These are phyloP conservation scores for Julus scanicus DNA, from an alignment of 2,888 invertebrate species.

Conservation along the genomic window DNA sequence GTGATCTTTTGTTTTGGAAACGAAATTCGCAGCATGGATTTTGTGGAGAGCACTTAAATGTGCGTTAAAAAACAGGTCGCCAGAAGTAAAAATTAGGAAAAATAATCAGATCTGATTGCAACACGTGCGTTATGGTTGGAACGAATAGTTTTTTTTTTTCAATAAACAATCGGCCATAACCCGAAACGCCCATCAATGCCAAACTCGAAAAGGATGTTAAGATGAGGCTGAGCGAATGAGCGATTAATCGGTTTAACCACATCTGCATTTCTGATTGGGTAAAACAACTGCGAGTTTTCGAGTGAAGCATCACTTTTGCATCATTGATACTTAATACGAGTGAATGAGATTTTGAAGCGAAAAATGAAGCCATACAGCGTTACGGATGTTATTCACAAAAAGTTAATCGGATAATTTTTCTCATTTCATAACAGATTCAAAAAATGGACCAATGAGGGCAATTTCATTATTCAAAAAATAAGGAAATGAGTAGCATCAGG, in stretches of 20 bases:
- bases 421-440: not conserved
- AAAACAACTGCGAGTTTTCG: not conserved
- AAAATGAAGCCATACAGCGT: not conserved
- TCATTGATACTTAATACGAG: not conserved
- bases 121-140: not conserved
- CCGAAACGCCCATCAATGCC: not conserved
- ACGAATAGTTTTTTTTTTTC: not conserved
- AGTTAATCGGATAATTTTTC: too few relatives aligned
- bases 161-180: not conserved
- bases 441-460: not conserved
- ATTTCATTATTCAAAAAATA: not conserved
- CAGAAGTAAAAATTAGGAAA: not conserved
- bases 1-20: slow-evolving; percentile 13
- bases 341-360: not conserved
- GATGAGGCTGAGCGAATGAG: not conserved
- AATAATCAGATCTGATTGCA: slow-evolving; percentile 8
- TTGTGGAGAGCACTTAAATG: slow-evolving; percentile 30
- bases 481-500: not conserved
- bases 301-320: not conserved
- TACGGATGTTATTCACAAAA: not conserved
- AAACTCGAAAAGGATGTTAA: not conserved
- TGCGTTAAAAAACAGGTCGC: not conserved
- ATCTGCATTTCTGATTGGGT: not conserved
- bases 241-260: slow-evolving; percentile 7
- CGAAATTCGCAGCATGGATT: slow-evolving; percentile 32